Percentiles rank a stretch among this genome's conserved stretches.
phyloP scores from a whole-genome alignment of 2,113 vertebrate genomes.

The Rhea pennata region DNA sequence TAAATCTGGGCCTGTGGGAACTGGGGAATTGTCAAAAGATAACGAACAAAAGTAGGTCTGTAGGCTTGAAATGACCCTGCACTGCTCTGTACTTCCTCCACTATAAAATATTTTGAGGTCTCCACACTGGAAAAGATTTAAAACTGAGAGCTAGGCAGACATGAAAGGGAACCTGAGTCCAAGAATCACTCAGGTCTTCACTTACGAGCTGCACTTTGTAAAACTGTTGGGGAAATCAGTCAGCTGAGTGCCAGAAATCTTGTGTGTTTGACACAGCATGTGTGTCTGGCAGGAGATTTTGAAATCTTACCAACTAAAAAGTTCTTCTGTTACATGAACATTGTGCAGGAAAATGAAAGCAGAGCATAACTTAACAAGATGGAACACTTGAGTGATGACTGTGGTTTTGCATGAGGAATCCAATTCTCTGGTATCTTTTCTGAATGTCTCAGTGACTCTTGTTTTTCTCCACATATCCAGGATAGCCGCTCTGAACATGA shows the following conservation, averaged over 20 bases:
- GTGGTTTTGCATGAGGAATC: not conserved
- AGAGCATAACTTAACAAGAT: not conserved
- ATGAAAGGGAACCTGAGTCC: rapidly evolving
- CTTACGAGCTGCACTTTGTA: not conserved
- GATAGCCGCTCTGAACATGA: slow-evolving; percentile 94
- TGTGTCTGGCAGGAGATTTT: not conserved
- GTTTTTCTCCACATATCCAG: slow-evolving; percentile 60
- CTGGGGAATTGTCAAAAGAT: not conserved
- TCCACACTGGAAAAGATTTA: not conserved
- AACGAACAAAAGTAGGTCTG: not conserved
- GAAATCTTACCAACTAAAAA: not conserved
- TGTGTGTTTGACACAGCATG: not conserved
- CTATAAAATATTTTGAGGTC: not conserved
- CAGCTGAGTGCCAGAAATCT: not conserved
- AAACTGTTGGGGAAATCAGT: not conserved
- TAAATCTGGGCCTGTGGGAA: not conserved
- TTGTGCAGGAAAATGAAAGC: not conserved
- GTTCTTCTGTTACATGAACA: not conserved
- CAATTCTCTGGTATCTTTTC: not conserved
- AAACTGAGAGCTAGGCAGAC: not conserved
- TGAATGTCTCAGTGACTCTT: not conserved
- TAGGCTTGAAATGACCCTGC: not conserved
- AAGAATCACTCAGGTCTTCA: not conserved
- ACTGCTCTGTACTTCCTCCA: not conserved
- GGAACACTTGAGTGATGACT: not conserved